Conservation (phyloP, 2,888 invertebrate species). For the Gastrophysa polygoni region DNA sequence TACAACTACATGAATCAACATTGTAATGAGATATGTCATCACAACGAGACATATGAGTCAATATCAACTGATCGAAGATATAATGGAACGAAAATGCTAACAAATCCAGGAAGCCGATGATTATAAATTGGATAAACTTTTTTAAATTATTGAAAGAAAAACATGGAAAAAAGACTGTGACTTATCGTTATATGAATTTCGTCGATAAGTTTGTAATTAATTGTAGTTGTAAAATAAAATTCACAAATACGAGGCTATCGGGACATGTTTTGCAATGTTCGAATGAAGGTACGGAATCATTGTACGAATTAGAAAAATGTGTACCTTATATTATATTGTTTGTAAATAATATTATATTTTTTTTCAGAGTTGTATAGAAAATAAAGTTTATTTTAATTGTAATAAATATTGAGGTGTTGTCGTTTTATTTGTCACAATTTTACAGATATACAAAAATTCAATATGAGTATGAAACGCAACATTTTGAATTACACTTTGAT, state of each 20-base stretch:
- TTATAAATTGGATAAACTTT: slow-evolving; percentile 44
- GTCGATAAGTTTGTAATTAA: slow-evolving; percentile 45
- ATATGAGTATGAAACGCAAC: too few species aligned
- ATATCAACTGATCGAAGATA: background rate
- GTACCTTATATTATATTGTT: slow-evolving; percentile 42
- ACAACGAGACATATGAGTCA: too few species aligned
- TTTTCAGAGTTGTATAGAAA: slow-evolving; percentile 52
- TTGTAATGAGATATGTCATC: too few species aligned
- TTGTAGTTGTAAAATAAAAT: slow-evolving; percentile 30
- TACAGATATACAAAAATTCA: too few species aligned
- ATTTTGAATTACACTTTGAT: too few species aligned
- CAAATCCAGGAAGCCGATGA: slow-evolving; percentile 34
- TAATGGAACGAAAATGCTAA: background rate
- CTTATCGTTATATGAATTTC: slow-evolving; percentile 40
- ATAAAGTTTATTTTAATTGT: slow-evolving; percentile 40
- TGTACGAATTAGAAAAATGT: slow-evolving; percentile 25
- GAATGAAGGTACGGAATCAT: slow-evolving; percentile 30
- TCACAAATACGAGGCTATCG: slow-evolving; percentile 49
- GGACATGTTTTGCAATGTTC: slow-evolving; percentile 52
- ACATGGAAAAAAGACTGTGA: slow-evolving; percentile 48
- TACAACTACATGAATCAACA: too few species aligned
- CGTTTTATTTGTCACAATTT: background rate
- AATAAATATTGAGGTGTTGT: background rate
- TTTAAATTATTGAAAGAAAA: slow-evolving; percentile 37
- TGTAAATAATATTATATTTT: slow-evolving; percentile 52